These are phyloP conservation scores for Eristalinus aeneus DNA, from an alignment of 2,888 invertebrate genomes.

Conservation along the genomic window DNA sequence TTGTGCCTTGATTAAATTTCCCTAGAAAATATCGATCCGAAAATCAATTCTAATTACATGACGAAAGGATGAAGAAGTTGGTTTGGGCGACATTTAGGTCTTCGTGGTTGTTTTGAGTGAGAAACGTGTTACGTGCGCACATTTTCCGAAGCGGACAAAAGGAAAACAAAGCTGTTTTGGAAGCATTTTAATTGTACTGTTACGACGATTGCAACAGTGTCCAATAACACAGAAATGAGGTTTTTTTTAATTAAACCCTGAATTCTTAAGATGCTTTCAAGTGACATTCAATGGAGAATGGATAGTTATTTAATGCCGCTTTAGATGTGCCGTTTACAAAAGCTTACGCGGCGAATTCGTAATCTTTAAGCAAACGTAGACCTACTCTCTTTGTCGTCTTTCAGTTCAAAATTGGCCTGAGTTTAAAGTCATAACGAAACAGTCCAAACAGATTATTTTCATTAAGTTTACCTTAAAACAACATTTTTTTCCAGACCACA, in stretches of 20 bases:
- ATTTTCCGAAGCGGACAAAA: conserved; percentile 32
- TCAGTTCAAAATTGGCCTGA: too few species aligned
- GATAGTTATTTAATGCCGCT: not conserved
- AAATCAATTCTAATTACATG: conserved; percentile 77
- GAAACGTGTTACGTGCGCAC: conserved; percentile 49
- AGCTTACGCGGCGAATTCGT: conserved; percentile 26
- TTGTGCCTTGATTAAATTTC: conserved; percentile 73
- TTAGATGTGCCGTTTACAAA: not conserved
- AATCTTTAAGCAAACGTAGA: conserved; percentile 1
- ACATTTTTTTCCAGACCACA: too few species aligned
- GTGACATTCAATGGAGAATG: not conserved
- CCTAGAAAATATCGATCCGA: conserved; percentile 79
- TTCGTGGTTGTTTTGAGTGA: conserved; percentile 7
- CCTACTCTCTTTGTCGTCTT: too few species aligned
- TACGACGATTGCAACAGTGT: conserved; percentile 39
- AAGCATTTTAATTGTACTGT: conserved; percentile 39
- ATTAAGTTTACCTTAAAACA: too few species aligned
- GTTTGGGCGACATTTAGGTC: not conserved
- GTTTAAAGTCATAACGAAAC: too few species aligned
- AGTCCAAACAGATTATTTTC: too few species aligned
- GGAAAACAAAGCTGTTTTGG: conserved; percentile 33
- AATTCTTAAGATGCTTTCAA: not conserved
- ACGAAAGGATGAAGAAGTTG: conserved; percentile 41
- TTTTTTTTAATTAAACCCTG: conserved; percentile 10
- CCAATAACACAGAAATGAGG: not conserved